These are phyloP conservation scores for Lophotis ruficrista DNA, from an alignment of 2,113 vertebrate genomes.

Conservation along the genomic window DNA sequence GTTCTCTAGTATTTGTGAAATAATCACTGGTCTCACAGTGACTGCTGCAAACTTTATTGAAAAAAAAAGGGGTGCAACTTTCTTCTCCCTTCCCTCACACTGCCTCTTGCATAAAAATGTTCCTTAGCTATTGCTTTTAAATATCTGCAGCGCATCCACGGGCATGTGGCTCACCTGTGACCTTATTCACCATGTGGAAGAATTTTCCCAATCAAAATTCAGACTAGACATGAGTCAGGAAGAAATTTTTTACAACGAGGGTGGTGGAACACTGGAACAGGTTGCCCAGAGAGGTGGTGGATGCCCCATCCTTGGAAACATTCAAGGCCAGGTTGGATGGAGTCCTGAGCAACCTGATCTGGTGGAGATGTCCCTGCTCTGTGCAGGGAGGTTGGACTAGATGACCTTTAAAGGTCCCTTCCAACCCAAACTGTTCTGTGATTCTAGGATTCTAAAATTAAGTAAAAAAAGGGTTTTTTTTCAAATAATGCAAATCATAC, in stretches of 20 bases:
- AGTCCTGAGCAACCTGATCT: no score
- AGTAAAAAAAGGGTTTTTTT: background rate
- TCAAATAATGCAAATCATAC: background rate
- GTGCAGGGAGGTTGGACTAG: no score
- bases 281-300: no score
- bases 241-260: no score
- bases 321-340: no score
- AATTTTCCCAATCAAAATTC: background rate
- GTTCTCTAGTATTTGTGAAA: background rate
- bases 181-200: rapidly evolving
- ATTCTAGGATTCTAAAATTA: background rate
- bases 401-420: no score
- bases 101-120: background rate
- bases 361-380: no score
- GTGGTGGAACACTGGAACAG: no score
- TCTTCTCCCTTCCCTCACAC: background rate
- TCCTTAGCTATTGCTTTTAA: background rate
- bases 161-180: background rate
- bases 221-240: no score
- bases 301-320: no score
- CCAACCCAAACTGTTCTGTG: no score
- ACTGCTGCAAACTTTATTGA: background rate
- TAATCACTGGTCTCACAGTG: background rate
- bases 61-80: background rate
- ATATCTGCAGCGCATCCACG: background rate